These are phyloP conservation scores for Drosophila rhopaloa DNA, from an alignment of 1,140 invertebrate genomes.

Conservation along the genomic window DNA sequence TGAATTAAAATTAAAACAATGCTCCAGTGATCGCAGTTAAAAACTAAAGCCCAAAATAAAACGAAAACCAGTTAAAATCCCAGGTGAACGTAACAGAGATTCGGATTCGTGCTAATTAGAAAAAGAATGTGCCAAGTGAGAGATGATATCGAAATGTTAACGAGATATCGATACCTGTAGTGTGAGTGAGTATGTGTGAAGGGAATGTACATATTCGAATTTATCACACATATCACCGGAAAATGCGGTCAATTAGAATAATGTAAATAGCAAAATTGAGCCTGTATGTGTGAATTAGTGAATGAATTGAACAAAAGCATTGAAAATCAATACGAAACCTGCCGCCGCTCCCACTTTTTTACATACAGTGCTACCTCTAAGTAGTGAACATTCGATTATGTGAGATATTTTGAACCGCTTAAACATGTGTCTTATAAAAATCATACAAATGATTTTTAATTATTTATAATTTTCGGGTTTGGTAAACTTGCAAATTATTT, in stretches of 20 bases:
- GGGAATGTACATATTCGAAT: conserved; percentile 26
- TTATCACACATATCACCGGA: conserved; percentile 34
- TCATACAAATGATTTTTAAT: no score
- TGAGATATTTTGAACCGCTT: neutral
- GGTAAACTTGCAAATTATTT: no score
- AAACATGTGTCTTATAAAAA: no score
- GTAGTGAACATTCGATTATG: neutral
- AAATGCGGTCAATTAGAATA: conserved; percentile 76
- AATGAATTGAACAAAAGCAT: conserved; percentile 80
- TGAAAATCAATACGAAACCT: conserved; percentile 81
- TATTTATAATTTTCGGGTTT: no score
- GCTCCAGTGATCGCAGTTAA: conserved; percentile 39
- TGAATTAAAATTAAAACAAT: conserved; percentile 52
- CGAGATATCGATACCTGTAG: conserved; percentile 27
- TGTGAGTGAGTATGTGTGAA: conserved; percentile 23
- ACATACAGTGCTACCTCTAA: conserved; percentile 1
- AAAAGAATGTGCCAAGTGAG: conserved; percentile 63
- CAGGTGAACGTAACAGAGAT: conserved; percentile 60
- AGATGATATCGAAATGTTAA: conserved; percentile 64
- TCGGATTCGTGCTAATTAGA: conserved; percentile 78
- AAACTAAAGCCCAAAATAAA: conserved; percentile 23
- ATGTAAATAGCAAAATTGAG: conserved; percentile 12
- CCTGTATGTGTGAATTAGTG: conserved; percentile 61
- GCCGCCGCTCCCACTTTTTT: conserved; percentile 72
- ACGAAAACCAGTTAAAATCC: conserved; percentile 46